A percentile compares a stretch with the other conserved stretches of the same genome.
These are phyloP conservation scores for Prostheceraeus crozeri DNA, from an alignment of 2,888 invertebrate genomes.

Conservation along the genomic window DNA sequence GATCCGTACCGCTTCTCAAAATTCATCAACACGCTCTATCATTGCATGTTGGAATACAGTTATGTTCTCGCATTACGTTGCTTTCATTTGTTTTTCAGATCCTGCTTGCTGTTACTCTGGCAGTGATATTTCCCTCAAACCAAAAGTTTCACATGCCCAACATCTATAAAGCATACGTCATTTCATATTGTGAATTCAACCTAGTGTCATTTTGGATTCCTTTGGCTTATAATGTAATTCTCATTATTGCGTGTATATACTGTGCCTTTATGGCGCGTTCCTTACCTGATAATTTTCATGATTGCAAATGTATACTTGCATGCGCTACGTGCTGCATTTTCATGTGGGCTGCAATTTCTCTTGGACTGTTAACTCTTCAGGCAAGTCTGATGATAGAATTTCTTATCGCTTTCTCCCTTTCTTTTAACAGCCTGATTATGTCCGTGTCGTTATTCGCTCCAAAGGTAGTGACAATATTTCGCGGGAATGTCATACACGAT, in stretches of 20 bases:
- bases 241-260: neutral
- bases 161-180: neutral
- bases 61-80: no score
- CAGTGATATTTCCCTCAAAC: neutral
- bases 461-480: no score
- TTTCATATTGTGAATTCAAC: neutral
- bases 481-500: no score
- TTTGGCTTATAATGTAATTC: neutral
- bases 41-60: no score
- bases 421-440: no score
- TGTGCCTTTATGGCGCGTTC: neutral
- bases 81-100: no score
- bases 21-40: no score
- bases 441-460: no score
- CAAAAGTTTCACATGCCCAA: constrained; percentile 7
- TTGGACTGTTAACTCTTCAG: constrained; percentile 1
- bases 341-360: neutral
- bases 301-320: constrained; percentile 13
- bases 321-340: neutral
- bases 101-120: neutral
- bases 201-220: neutral
- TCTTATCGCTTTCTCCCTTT: no score
- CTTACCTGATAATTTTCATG: constrained; percentile 18
- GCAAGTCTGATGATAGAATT: no score
- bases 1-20: no score